Base-by-base conservation (phyloP, 2,888 invertebrate species). In the Acrocyrtus sp. region DNA sequence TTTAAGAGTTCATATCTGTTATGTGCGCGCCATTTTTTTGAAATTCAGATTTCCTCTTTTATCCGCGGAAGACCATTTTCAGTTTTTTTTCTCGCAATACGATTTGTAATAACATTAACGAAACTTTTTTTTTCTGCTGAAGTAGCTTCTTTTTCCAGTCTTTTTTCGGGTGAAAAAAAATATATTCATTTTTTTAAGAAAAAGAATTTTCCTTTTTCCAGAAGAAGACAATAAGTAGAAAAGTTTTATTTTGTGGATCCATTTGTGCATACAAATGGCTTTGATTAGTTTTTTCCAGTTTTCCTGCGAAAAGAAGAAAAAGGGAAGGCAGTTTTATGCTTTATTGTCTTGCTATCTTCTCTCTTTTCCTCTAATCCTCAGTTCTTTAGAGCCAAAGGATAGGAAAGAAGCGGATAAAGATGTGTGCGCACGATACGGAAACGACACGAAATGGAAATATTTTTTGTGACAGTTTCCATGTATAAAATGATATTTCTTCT, bases 221-320 rank as follows among this genome's bases (percentile, higher is more conserved):
- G 29, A 45, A 45, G 15, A 22, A 63, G 53, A 53, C 63, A 53
- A 57, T 57, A 43, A 66, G 57, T 26, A 50, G 57, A 57, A 50
- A 66, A 56, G n/a, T 57, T 56, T 47, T 47, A 65, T 65, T 57
- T 62, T 48, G 56, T 56, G 26, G 29, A 53, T 12, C 47, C 63
- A 57, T 51, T 39, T 43, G 1, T 48, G 70, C 70, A 70, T 70
- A 70, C 70, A 70, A 63, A 70, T 70, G 56, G 48, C 57, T 62
- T 57, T 57, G 70, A 70, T 70, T 70, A 70, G 61, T 62, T 62
- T n/a, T n/a, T n/a, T n/a, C n/a, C n/a, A n/a, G n/a, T n/a, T n/a
- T n/a, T n/a, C n/a, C n/a, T n/a, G n/a, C n/a, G n/a, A n/a, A 27
- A 22, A 43, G 12, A 21, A 43, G 29, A 51, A 48, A 10, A 60